Percentiles rank a stretch among this genome's conserved stretches.
These are phyloP conservation scores for Portunus trituberculatus DNA, from an alignment of 1,140 invertebrate species.

Conservation along the genomic window DNA sequence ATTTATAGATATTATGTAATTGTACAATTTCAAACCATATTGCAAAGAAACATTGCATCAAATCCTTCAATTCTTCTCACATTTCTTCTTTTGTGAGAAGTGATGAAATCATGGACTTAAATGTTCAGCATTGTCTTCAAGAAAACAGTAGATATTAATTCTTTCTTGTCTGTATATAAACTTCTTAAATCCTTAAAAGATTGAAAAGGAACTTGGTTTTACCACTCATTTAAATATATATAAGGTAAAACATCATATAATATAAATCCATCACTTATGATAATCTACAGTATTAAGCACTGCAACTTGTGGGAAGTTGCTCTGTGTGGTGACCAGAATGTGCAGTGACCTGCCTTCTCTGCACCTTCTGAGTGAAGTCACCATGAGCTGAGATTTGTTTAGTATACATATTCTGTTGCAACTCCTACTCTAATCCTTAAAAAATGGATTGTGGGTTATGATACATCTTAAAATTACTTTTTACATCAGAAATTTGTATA, in stretches of 20 bases:
- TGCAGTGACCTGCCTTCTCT: background rate
- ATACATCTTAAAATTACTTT: background rate
- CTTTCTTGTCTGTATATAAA: background rate
- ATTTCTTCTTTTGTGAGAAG: background rate
- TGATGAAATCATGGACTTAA: background rate
- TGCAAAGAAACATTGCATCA: background rate
- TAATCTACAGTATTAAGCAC: background rate
- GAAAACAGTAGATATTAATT: background rate
- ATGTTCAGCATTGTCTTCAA: background rate
- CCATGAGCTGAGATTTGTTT: background rate
- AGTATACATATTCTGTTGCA: conserved; percentile 10
- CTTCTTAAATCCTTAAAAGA: background rate
- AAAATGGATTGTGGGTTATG: background rate
- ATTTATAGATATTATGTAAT: background rate
- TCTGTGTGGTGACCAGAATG: background rate
- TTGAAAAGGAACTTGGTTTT: background rate
- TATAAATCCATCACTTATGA: background rate
- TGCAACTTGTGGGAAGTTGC: background rate
- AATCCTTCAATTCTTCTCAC: background rate
- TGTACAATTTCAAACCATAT: background rate
- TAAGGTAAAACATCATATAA: background rate
- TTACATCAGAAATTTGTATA: background rate
- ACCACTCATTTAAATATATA: background rate
- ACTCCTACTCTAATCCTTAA: background rate
- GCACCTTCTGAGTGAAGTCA: background rate